phyloP scores from a whole-genome alignment of 2,888 invertebrate species.

The Dynastes grantii region DNA sequence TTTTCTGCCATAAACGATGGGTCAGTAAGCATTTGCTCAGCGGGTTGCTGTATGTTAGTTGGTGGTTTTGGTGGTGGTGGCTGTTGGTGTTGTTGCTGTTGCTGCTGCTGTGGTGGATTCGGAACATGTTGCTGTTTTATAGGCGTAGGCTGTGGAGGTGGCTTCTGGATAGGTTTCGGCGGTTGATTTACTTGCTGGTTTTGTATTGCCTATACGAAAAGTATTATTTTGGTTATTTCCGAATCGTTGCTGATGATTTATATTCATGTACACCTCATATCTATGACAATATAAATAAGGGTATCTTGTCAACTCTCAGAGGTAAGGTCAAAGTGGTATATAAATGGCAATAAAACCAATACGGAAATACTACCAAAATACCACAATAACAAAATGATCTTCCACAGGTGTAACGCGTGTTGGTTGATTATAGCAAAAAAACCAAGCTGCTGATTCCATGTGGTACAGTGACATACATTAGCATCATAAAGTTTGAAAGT shows the following conservation, averaged over 20 bases:
- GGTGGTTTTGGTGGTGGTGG: slow-evolving; percentile 43
- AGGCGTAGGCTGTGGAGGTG: slow-evolving; percentile 27
- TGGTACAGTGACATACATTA: slow-evolving; percentile 49
- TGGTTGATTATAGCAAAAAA: slow-evolving; percentile 50
- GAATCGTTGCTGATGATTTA: too few species aligned
- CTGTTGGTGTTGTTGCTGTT: too few species aligned
- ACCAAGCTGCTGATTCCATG: slow-evolving; percentile 58
- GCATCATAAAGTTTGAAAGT: background rate
- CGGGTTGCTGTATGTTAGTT: slow-evolving; percentile 38
- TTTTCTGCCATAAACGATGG: slow-evolving; percentile 11
- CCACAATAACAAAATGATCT: slow-evolving; percentile 50
- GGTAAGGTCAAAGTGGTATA: slow-evolving; percentile 43
- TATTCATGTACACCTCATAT: slow-evolving; percentile 52
- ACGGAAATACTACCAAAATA: slow-evolving; percentile 48
- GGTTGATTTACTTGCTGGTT: slow-evolving; percentile 44
- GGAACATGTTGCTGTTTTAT: slow-evolving; percentile 27
- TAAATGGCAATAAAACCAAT: slow-evolving; percentile 51
- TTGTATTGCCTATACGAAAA: slow-evolving; percentile 32
- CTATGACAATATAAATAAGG: slow-evolving; percentile 50
- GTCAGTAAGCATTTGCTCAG: slow-evolving; percentile 35
- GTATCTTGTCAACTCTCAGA: slow-evolving; percentile 56
- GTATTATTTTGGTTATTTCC: background rate
- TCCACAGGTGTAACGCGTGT: slow-evolving; percentile 60
- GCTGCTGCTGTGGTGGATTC: background rate
- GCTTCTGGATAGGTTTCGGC: slow-evolving; percentile 45